These are phyloP conservation scores for Hozukius guyotensis DNA, from an alignment of 2,797 vertebrate genomes.

Conservation along the genomic window DNA sequence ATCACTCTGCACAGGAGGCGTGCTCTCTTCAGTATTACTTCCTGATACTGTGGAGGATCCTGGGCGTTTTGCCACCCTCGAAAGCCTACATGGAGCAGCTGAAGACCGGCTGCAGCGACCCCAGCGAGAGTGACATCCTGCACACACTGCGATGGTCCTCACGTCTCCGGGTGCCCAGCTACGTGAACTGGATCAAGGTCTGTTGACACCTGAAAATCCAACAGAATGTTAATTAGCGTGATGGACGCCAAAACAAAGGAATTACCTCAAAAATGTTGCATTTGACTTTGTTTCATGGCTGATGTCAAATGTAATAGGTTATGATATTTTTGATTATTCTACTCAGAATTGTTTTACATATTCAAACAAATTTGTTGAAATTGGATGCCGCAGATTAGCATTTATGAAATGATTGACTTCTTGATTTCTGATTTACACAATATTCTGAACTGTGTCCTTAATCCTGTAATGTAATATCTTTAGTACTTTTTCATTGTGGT, in stretches of 20 bases:
- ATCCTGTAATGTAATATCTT: background rate
- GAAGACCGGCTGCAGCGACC: conserved; percentile 87
- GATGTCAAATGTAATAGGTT: background rate
- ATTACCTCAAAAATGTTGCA: background rate
- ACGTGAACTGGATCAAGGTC: conserved; percentile 95
- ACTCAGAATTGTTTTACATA: background rate
- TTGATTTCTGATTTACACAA: background rate
- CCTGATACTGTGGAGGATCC: conserved; percentile 94
- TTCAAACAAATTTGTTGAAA: background rate
- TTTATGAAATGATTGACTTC: background rate
- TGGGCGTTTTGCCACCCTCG: conserved; percentile 94
- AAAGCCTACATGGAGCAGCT: conserved; percentile 93
- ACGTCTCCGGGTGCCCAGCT: conserved; percentile 89
- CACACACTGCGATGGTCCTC: conserved; percentile 97
- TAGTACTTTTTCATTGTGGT: background rate
- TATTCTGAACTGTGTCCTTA: background rate
- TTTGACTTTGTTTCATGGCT: background rate
- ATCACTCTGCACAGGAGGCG: conserved; percentile 87
- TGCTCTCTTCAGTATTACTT: conserved; percentile 98
- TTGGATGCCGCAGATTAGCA: background rate
- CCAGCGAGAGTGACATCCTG: conserved; percentile 94
- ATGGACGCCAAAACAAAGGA: background rate
- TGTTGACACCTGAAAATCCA: background rate
- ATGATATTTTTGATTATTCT: background rate
- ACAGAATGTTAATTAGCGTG: background rate